Evolutionary conservation across 2,888 invertebrate species (phyloP), one percentile per base, ranked within the genome.

Genomic region (Leucophenga maculata): DNA sequence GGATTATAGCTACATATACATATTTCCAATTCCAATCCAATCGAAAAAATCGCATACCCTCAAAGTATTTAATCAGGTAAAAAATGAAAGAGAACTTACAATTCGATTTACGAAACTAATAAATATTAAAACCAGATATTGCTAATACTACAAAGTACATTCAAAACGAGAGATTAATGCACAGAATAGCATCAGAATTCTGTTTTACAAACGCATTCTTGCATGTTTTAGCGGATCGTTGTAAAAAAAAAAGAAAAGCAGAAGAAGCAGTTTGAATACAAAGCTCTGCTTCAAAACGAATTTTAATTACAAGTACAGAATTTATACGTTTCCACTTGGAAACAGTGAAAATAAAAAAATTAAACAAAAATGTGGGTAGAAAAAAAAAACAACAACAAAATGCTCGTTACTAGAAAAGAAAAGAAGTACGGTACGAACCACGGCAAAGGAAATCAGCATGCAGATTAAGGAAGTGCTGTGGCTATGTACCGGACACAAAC

Each of bases 271-370:
- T 74, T 68, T 32, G 32, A 70, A 18, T 32, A 55, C 13, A 55
- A 59, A 52, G 67, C 59, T 67, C 66, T 59, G 70, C 64, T 73
- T 78, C 73, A 75, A 81, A 83, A 81, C 77, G 78, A 81, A 77
- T 79, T 84, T 84, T 84, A 81, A 82, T 84, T 84, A 84, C 84
- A 80, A 76, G 74, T 72, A 70, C 78, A 69, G 82, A 80, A 81
- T 84, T 80, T 84, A 80, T 80, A 46, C 46, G 81, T 84, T 76
- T 71, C 55, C 78, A 74, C 78, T 78, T 73, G 72, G 71, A 59
- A 64, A 48, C 46, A 46, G 48, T 22, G 14, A 59, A 64, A 71
- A 69, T 66, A 71, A 73, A 64, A 65, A n/a, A 50, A 2, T 50
- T 14, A 39, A 32, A 6, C 18, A 8, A n/a, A 52, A 22, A 22